Percentiles rank a stretch among this genome's conserved stretches.
phyloP scores from a whole-genome alignment of 2,888 invertebrate species.

The Drosophila nigritarsus region DNA sequence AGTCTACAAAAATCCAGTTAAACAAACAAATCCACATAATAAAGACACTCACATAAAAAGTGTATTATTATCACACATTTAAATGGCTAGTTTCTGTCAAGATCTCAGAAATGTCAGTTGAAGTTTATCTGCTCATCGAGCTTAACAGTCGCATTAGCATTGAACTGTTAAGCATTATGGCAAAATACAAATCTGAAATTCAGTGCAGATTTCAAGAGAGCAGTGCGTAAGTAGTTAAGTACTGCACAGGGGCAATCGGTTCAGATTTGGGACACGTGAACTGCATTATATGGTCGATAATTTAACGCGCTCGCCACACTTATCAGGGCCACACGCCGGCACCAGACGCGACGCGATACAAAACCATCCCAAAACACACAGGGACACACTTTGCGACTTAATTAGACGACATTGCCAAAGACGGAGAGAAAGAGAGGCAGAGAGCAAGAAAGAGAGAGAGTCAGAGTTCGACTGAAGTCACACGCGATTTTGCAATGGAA shows the following conservation, averaged over 20 bases:
- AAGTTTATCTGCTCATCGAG: slow-evolving; percentile 30
- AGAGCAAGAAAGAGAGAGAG: neutral
- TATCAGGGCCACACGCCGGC: slow-evolving; percentile 67
- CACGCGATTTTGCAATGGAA: slow-evolving; percentile 58
- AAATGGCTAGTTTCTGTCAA: neutral
- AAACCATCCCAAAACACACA: slow-evolving; percentile 47
- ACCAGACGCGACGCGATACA: slow-evolving; percentile 31
- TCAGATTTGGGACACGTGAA: slow-evolving; percentile 67
- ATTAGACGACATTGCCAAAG: slow-evolving; percentile 62
- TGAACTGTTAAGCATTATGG: slow-evolving; percentile 18
- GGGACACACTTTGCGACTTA: slow-evolving; percentile 77
- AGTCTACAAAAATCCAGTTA: neutral
- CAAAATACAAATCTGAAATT: slow-evolving; percentile 48
- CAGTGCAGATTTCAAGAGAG: slow-evolving; percentile 35
- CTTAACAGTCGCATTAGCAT: slow-evolving; percentile 17
- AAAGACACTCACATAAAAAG: neutral
- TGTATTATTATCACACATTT: neutral
- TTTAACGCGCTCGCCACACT: slow-evolving; percentile 72
- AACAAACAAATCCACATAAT: neutral
- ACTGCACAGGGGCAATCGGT: slow-evolving; percentile 26
- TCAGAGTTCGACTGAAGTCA: slow-evolving; percentile 18
- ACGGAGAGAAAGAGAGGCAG: slow-evolving; percentile 20
- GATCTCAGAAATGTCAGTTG: neutral
- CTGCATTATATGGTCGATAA: slow-evolving; percentile 73
- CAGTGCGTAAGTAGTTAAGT: slow-evolving; percentile 7